Conservation (phyloP, 30 jellyfish, hydroid and myxozoan genomes). For the Nemopilema nomurai region DNA sequence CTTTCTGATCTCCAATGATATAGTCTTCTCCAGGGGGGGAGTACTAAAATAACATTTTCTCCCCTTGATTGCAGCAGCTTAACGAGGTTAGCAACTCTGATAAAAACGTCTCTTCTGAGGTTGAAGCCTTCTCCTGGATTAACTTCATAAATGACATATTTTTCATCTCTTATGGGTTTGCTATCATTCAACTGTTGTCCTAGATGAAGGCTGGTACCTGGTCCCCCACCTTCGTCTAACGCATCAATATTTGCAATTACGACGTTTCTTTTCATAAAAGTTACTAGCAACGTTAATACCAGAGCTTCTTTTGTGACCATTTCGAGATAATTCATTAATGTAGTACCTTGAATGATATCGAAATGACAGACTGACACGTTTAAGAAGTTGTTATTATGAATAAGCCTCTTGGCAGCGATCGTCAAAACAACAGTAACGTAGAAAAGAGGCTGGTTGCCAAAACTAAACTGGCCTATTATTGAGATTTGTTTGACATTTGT, state of each 20-base stretch:
- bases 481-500: neutral
- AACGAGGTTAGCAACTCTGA: constrained; percentile 91
- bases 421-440: neutral
- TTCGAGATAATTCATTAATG: too few species aligned
- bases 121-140: constrained; percentile 98
- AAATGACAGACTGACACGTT: neutral
- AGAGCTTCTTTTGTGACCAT: neutral
- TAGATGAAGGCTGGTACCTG: neutral
- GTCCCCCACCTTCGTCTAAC: neutral
- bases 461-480: constrained; percentile 17
- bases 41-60: constrained; percentile 79
- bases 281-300: neutral
- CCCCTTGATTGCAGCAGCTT: constrained; percentile 69
- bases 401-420: neutral
- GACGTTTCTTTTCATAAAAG: neutral
- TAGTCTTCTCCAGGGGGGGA: constrained; percentile 96
- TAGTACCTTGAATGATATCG: neutral
- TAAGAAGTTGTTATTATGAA: neutral
- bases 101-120: constrained; percentile 88
- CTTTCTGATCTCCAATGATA: constrained; percentile 86
- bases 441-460: constrained; percentile 29
- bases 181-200: constrained; percentile 18
- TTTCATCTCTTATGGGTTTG: constrained; percentile 14
- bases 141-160: constrained; percentile 82
- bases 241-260: neutral